Conservation (phyloP, 2,888 invertebrate species). For the Ectemnius lituratus region DNA sequence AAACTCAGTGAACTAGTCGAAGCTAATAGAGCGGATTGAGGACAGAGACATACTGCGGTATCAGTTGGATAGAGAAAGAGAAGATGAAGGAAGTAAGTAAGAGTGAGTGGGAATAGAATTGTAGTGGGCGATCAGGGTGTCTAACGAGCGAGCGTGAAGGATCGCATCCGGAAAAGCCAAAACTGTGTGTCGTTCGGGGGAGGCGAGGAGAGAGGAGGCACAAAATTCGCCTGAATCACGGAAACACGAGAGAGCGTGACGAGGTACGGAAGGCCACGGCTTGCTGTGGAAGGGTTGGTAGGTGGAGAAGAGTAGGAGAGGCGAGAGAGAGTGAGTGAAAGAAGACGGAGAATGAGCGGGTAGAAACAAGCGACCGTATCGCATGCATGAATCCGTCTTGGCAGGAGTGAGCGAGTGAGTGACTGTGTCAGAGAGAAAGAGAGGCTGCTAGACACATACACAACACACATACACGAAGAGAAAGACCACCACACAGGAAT, state of each 20-base stretch:
- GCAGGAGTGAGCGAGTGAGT: not conserved
- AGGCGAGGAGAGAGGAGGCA: not conserved
- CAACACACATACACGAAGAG: not conserved
- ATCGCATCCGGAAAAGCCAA: slow-evolving; percentile 20
- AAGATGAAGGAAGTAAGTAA: not conserved
- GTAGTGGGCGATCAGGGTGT: not conserved
- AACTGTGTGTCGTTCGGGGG: not conserved
- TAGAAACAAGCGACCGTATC: slow-evolving; percentile 1
- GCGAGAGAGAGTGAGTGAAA: not conserved
- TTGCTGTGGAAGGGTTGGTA: not conserved
- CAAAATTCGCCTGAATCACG: slow-evolving; percentile 14
- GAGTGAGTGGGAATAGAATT: not conserved
- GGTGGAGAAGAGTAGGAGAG: slow-evolving; percentile 9
- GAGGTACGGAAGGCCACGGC: slow-evolving; percentile 3
- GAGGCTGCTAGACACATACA: slow-evolving; percentile 1
- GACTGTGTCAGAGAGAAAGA: slow-evolving; percentile 10
- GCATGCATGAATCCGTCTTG: not conserved
- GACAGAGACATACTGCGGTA: not conserved
- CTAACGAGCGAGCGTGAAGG: slow-evolving; percentile 8
- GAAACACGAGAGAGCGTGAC: slow-evolving; percentile 24
- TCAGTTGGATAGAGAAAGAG: not conserved
- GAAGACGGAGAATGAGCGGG: slow-evolving; percentile 2
- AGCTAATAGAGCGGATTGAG: slow-evolving; percentile 10
- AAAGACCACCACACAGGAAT: not conserved
- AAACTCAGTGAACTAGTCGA: not conserved